Conservation (phyloP, 2,888 invertebrate genomes). For the Conomelus anceps region DNA sequence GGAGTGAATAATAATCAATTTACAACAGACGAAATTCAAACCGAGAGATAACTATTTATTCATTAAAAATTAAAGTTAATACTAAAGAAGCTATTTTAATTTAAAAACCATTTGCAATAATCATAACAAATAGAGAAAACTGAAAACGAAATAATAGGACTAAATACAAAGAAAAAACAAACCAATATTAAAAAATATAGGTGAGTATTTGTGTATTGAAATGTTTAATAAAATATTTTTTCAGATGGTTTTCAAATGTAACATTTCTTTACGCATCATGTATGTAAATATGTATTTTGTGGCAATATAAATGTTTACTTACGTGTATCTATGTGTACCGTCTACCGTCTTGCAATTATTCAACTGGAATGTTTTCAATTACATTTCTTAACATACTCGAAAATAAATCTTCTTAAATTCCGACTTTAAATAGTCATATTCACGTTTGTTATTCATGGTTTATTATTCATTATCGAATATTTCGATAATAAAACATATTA, state of each 20-base stretch:
- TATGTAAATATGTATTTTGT: background rate
- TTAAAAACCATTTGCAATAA: background rate
- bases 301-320: background rate
- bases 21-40: background rate
- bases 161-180: background rate
- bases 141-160: background rate
- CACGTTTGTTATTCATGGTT: too few relatives aligned
- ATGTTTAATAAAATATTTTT: background rate
- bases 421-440: too few relatives aligned
- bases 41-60: background rate
- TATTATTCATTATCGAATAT: too few relatives aligned
- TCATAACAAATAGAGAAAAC: background rate
- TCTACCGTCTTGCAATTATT: background rate
- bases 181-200: background rate
- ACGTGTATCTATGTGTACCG: background rate
- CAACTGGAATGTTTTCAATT: background rate
- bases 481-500: too few relatives aligned
- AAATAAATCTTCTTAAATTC: too few relatives aligned
- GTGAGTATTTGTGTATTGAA: background rate
- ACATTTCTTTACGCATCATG: too few relatives aligned
- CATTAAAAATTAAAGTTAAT: too few relatives aligned
- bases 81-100: too few relatives aligned
- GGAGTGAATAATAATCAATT: background rate
- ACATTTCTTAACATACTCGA: too few relatives aligned
- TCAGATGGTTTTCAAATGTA: background rate